Base-by-base conservation (phyloP, 2,797 vertebrate species). In the Lemur catta region DNA sequence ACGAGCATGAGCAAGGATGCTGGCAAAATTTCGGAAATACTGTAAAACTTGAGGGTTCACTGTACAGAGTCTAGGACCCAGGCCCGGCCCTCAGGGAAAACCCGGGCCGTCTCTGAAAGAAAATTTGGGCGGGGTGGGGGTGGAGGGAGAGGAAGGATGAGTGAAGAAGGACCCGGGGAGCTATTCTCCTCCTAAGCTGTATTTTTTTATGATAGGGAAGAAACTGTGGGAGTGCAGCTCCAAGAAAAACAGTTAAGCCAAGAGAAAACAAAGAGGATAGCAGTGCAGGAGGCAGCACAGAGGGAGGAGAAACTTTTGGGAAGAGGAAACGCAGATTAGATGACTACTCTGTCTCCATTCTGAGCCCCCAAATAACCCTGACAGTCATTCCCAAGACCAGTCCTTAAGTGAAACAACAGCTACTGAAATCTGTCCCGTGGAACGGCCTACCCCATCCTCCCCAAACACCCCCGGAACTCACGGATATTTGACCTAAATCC, bases 1-100 rank as follows among this genome's bases (percentile, higher is more conserved):
- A 28, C 10, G 2, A 61, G 41, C 67, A 1, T 0, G 6, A 26
- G 72, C 22, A 24, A 4, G 6, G 3, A 41, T 0, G 17, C 74
- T 1, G 30, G 48, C 33, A 6, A n/a, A 88, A 69, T 48, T 3
- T 1, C 24, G 24, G 71, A 50, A 7, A 59, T 0, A 1, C 2
- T 14, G 4, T 30, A 2, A 33, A 67, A 33, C 13, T 0, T 30
- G 71, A 75, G 57, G 48, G 35, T 41, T 43, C 22, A 7, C 8
- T 2, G 41, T 2, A 0, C 26, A 1, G 0, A 1, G 5, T 14
- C 30, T 1, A 3, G 33, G 43, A 26, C 24, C 35, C 38, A 6
- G 59, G 43, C 12, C 7, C 1, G 7, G 50, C 26, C 76, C 33
- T 50, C 11, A 15, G 14, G 28, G 22, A 59, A 59, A 71, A 55